Percentiles rank a stretch among this genome's conserved stretches.
Evolutionary conservation across 2,888 invertebrate genomes (phyloP).

Genomic region (Lithophane semibrunnea): DNA sequence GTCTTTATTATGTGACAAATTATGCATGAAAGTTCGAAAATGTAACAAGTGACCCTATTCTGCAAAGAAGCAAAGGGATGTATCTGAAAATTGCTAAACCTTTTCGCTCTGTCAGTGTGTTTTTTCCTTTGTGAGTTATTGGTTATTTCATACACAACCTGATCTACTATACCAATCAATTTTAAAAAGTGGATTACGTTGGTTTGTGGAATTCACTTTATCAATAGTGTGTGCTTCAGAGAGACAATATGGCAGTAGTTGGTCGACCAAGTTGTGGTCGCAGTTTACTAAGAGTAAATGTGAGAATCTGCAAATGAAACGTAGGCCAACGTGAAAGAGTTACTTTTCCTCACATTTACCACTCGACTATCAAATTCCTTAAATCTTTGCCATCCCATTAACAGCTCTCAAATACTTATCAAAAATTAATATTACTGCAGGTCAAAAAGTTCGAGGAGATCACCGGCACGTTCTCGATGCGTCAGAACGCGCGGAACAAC

Average conservation of each 20-base stretch:
- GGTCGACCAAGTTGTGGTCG: not conserved
- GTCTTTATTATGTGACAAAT: too few relatives aligned
- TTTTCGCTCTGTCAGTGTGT: not conserved
- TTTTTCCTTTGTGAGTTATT: not conserved
- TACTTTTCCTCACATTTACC: too few relatives aligned
- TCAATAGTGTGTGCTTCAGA: not conserved
- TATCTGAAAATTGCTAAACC: not conserved
- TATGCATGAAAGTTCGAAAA: too few relatives aligned
- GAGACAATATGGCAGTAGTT: not conserved
- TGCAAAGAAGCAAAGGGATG: not conserved
- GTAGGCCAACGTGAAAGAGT: not conserved
- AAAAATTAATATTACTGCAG: conserved; percentile 70
- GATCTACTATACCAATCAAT: not conserved
- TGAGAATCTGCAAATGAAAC: not conserved
- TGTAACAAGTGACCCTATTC: too few relatives aligned
- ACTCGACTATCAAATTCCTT: not conserved
- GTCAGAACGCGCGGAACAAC: conserved; percentile 98
- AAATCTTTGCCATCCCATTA: not conserved
- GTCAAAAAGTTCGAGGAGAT: conserved; percentile 98
- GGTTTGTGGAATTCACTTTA: not conserved
- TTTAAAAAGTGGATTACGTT: not conserved
- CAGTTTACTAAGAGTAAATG: not conserved
- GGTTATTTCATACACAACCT: not conserved
- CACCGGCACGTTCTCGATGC: conserved; percentile 97
- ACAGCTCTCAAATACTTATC: conserved; percentile 31